Evolutionary conservation across 2,113 vertebrate species (phyloP), one percentile per base, ranked within the genome.

Genomic region (Barnardius zonarius): DNA sequence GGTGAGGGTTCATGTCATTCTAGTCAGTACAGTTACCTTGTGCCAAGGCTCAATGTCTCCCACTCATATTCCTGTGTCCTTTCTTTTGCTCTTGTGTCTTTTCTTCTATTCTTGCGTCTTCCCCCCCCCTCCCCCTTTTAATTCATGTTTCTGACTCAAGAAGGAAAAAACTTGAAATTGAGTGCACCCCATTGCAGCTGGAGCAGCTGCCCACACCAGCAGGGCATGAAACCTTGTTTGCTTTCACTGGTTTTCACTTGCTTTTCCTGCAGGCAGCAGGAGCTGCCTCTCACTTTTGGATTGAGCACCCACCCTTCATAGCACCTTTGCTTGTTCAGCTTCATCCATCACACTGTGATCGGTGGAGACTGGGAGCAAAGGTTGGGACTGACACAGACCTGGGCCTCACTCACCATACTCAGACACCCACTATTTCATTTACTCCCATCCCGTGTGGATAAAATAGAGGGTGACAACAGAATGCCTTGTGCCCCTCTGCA

Each of bases 161-260:
- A 84, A 61, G 22, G 25, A 43, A 33, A 67, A 76, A 2, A 1
- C 30, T 75, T 31, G 12, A 33, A 57, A 59, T 33, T n/a, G 52
- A 57, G 39, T 0, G 0, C 9, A 57, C 62, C 39, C 51, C 16
- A 1, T 23, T 0, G 0, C 0, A 0, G 31, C 43, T 62, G 66
- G 33, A 68, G 46, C 46, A 64, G 55, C 83, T 89, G 48, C 63
- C 78, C 18, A 3, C 81, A 41, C 24, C 2, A 6, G 17, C 4
- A 16, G 28, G 37, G 4, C 7, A 3, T 23, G 62, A 81, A 81
- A n/a, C 19, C 28, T 37, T 7, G 2, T 68, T 72, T 51, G 54
- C 22, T 61, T 76, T 83, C 80, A 10, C 43, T 76, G 72, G 3
- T 62, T 81, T 69, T 39, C 59, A 35, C 35, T 62, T 23, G 17